Evolutionary conservation across 2,888 invertebrate species (phyloP).

Genomic region (Cataglyphis altisquamis): DNA sequence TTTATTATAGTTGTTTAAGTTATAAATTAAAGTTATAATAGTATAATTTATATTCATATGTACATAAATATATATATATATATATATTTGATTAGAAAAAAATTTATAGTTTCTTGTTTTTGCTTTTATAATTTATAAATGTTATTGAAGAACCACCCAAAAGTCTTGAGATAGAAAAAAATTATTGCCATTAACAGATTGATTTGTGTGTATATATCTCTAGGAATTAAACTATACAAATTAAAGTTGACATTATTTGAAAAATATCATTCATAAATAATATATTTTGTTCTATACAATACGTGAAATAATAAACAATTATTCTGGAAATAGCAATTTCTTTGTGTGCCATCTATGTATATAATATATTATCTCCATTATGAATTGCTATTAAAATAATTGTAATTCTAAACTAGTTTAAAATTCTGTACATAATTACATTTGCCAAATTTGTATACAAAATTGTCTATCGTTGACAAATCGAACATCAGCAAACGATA

Average conservation of each 20-base stretch:
- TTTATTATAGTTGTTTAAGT: too few species aligned
- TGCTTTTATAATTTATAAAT: neutral
- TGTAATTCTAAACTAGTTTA: conserved; percentile 2
- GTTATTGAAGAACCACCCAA: neutral
- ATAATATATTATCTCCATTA: conserved; percentile 8
- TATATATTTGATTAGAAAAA: too few species aligned
- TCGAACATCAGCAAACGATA: neutral
- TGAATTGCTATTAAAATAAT: conserved; percentile 7
- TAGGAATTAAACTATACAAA: neutral
- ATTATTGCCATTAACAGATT: neutral
- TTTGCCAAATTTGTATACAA: conserved; percentile 18
- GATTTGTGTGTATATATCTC: neutral
- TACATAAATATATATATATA: too few species aligned
- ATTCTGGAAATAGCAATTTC: neutral
- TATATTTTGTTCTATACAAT: conserved; percentile 31
- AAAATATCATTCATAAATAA: conserved; percentile 27
- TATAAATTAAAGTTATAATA: too few species aligned
- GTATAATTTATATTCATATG: too few species aligned
- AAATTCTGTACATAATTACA: conserved; percentile 40
- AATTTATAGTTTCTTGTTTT: too few species aligned
- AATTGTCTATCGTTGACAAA: conserved; percentile 8
- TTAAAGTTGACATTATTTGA: neutral
- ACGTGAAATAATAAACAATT: conserved; percentile 24
- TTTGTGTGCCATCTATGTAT: conserved; percentile 6
- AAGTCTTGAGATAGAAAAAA: neutral